Evolutionary conservation across 2,888 invertebrate genomes (phyloP), one percentile per base, ranked within the genome.

Genomic region (Plebejus argus): DNA sequence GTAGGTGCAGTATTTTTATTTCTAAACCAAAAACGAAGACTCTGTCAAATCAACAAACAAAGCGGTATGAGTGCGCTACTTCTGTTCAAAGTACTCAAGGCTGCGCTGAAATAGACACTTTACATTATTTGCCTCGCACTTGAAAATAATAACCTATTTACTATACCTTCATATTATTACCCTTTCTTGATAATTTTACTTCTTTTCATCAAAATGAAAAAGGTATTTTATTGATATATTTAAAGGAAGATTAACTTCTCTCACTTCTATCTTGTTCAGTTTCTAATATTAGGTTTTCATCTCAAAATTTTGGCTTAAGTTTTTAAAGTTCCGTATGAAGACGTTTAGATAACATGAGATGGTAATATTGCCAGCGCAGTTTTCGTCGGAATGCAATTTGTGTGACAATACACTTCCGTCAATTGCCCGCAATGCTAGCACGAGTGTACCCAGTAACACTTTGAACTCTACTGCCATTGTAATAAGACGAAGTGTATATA

Each of bases 331-430:
- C 53, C 28, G 28, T 33, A 66, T 23, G 3, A 20, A 12, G 23
- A 66, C 23, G 23, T 66, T 20, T 66, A 66, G 28, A 66, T 66
- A 28, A 15, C 18, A 66, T 1, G 28, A 33, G 28, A 28, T 66
- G 66, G 18, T 33, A 28, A 66, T 61, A 61, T 66, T 66, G 33
- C 7, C 18, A 28, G 66, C 28, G 28, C 33, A 71, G 35, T 78
- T 39, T 58, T 71, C 39, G 35, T 23, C 12, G 18, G 66, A 33
- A 66, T 66, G 66, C 66, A 66, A 28, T 33, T 66, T 33, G 66
- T 66, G 18, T 66, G 66, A 33, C 66, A 66, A 15, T 28, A 66
- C 66, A 66, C 28, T 66, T 66, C 66, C 66, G 66, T 28, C 66
- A 66, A 66, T 66, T 66, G 66, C 66, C 18, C 0, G 15, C 61